Conservation (phyloP, 2,113 vertebrate species). For the Neopipo cinnamomea region DNA sequence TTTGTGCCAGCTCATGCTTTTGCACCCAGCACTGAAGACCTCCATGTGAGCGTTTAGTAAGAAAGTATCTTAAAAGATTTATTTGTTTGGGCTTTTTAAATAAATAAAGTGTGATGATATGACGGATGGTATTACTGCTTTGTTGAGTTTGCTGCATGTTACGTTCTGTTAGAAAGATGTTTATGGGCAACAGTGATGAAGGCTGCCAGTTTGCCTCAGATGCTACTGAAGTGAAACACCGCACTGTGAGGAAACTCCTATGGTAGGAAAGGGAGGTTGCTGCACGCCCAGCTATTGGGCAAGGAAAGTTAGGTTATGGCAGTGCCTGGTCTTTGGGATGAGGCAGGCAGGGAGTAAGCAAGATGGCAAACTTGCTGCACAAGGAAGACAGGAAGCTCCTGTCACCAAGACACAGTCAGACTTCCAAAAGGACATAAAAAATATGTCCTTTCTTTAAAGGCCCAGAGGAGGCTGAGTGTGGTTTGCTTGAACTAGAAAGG, state of each 20-base stretch:
- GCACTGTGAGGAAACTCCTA: background rate
- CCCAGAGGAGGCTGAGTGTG: fast-evolving
- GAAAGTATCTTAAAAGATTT: background rate
- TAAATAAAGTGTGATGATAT: background rate
- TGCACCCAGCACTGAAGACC: background rate
- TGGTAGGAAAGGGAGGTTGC: background rate
- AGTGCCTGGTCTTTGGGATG: background rate
- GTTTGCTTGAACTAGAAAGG: background rate
- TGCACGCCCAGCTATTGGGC: background rate
- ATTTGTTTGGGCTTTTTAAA: background rate
- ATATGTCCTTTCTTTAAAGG: background rate
- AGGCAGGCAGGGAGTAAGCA: background rate
- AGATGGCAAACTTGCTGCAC: background rate
- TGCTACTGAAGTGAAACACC: background rate
- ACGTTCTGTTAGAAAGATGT: background rate
- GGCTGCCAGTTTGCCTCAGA: background rate
- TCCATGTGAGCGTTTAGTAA: background rate
- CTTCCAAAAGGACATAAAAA: background rate
- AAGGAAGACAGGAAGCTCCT: background rate
- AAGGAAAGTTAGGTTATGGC: background rate
- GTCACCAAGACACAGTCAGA: too few relatives aligned
- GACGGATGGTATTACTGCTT: background rate
- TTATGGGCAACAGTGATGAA: background rate
- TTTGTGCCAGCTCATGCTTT: background rate
- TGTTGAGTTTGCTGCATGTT: background rate